Evolutionary conservation across 2,113 vertebrate species (phyloP), one percentile per base, ranked within the genome.

Genomic region (Rhynchopsitta pachyrhyncha): DNA sequence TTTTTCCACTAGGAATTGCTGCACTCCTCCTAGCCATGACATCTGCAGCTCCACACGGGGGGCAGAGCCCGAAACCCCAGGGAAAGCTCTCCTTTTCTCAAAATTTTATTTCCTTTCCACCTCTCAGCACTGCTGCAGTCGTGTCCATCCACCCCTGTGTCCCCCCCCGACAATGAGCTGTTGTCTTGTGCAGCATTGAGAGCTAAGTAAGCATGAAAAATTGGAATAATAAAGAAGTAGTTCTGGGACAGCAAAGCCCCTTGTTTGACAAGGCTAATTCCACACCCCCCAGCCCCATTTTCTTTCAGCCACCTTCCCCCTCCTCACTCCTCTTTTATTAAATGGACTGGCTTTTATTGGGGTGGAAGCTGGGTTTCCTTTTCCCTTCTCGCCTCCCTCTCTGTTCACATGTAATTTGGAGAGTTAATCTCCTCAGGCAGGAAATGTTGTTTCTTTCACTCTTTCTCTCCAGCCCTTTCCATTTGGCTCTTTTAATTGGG

Each of bases 141-240:
- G 0, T 60, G 82, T 53, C 73, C 4, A 0, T 85, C 96, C 96
- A 22, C 88, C 78, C 85, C 85, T 57, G 31, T 57, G 33, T 31
- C 81, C 92, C 97, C 96, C 95, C 95, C 96, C 96, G 87, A 95
- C 98, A 98, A 98, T 95, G 97, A 98, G 97, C 98, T 97, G 98
- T 98, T 98, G 98, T 98, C 97, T 97, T 98, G 98, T 92, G 98
- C 97, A 97, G 98, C 97, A 99, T 99, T 99, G 98, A 99, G 97
- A 97, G 97, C 97, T 98, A 99, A 99, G 99, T 98, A 98, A 99
- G 98, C 98, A 98, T 99, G 98, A 98, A 99, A 98, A 98, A 98
- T 98, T 97, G 98, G 98, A 98, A 98, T 98, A 98, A 98, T 98
- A 98, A 98, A 98, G 98, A 98, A 98, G 98, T 94, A 95, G 96